Percentiles rank a stretch among this genome's conserved stretches.
These are phyloP conservation scores for Margarornis squamiger DNA, from an alignment of 2,797 vertebrate species.

Conservation along the genomic window DNA sequence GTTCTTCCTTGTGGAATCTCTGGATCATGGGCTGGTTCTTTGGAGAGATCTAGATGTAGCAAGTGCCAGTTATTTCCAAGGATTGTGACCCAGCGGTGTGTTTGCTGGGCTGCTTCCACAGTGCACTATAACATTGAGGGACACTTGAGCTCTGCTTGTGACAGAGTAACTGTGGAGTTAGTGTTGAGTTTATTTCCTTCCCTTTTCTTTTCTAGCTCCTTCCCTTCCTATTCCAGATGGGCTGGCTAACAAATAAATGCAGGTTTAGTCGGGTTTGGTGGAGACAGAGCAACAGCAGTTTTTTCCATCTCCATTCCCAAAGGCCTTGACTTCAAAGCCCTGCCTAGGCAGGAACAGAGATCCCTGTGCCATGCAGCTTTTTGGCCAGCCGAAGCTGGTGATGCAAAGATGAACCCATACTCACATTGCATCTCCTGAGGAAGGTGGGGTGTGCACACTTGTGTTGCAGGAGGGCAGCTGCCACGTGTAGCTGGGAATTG, in stretches of 20 bases:
- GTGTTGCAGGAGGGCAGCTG: not conserved
- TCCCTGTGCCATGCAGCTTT: not conserved
- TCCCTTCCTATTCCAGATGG: not conserved
- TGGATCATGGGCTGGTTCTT: fast-evolving
- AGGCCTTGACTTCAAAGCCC: not conserved
- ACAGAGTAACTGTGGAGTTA: not conserved
- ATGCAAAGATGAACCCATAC: not conserved
- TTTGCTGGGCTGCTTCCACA: not conserved
- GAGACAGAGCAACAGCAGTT: not conserved
- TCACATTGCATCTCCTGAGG: not conserved
- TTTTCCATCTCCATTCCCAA: not conserved
- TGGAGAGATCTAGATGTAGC: not conserved
- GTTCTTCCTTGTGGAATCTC: not conserved
- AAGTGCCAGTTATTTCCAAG: not conserved
- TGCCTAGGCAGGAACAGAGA: not conserved
- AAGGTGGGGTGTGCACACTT: fast-evolving
- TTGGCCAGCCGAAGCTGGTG: not conserved
- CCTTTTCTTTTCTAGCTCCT: not conserved
- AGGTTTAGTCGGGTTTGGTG: not conserved
- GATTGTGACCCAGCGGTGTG: not conserved
- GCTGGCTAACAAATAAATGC: not conserved
- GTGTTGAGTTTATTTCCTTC: not conserved
- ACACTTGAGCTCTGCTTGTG: not conserved
- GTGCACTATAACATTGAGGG: fast-evolving
- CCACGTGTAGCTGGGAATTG: not conserved